Evolutionary conservation across 1,140 invertebrate species (phyloP).

Genomic region (Stenopsyche tienmushanensis): DNA sequence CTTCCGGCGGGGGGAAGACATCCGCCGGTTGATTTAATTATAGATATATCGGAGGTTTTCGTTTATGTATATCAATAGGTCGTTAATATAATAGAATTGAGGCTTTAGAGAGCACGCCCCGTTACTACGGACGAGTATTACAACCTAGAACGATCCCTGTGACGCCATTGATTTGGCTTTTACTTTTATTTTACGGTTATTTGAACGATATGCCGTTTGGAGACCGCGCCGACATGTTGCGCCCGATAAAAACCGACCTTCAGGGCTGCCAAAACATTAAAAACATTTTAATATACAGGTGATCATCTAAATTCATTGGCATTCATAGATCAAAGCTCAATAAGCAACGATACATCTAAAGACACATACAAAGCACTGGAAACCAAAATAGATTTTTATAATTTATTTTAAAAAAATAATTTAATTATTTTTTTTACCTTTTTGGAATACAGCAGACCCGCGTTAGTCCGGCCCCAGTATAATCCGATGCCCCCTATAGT

Average conservation of each 20-base stretch:
- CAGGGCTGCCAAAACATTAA: background rate
- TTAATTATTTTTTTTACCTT: too few species aligned
- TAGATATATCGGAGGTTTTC: conserved; percentile 18
- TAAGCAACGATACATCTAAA: too few species aligned
- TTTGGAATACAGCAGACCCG: too few species aligned
- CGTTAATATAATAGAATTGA: conserved; percentile 23
- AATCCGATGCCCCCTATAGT: too few species aligned
- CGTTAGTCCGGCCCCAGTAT: too few species aligned
- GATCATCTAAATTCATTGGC: too few species aligned
- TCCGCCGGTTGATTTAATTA: conserved; percentile 22
- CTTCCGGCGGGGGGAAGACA: background rate
- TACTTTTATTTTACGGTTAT: background rate
- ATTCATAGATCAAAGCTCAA: too few species aligned
- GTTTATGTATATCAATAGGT: conserved; percentile 14
- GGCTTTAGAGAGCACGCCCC: background rate
- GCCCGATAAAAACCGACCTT: background rate
- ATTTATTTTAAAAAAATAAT: too few species aligned
- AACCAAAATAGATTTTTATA: too few species aligned
- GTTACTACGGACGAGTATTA: background rate
- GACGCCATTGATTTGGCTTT: background rate
- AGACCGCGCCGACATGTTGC: background rate
- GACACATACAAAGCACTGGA: too few species aligned
- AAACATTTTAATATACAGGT: too few species aligned
- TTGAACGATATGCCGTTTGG: background rate
- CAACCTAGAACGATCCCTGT: background rate